These are phyloP conservation scores for Himalopsyche anomala DNA, from an alignment of 2,888 invertebrate genomes.

Conservation along the genomic window DNA sequence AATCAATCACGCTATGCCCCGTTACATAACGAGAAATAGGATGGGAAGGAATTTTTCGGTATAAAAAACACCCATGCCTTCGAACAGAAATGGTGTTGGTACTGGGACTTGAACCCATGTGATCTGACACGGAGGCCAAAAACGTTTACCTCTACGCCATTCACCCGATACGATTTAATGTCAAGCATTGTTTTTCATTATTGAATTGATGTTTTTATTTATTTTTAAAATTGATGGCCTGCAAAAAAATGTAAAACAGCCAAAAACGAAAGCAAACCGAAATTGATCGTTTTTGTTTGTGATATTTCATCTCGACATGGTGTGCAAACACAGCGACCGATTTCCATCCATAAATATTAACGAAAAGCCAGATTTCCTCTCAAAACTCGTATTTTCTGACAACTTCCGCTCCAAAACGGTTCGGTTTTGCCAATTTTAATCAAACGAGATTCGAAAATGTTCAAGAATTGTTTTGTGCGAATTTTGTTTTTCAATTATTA, in stretches of 20 bases:
- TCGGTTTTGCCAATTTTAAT: slow-evolving; percentile 13
- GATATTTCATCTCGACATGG: neutral
- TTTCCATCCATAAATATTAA: slow-evolving; percentile 18
- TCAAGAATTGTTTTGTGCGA: slow-evolving; percentile 8
- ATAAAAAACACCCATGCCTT: no score
- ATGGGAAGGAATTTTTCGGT: no score
- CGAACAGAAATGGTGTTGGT: no score
- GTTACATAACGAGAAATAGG: no score
- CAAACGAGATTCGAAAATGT: slow-evolving; percentile 5
- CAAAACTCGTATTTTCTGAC: neutral
- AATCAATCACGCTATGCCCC: no score
- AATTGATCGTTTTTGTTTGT: slow-evolving; percentile 17
- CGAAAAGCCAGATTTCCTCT: neutral
- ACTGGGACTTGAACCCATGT: no score
- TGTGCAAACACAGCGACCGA: neutral
- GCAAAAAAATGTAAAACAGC: neutral
- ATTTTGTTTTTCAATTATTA: neutral
- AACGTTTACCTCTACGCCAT: no score
- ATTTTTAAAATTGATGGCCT: no score
- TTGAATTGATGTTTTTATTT: no score
- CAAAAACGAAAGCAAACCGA: neutral
- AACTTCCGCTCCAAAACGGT: slow-evolving; percentile 14
- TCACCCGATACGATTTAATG: no score
- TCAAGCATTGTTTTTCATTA: no score
- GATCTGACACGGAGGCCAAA: no score